Conservation (phyloP, 2,113 vertebrate species). For the Lipophrys pholis region DNA sequence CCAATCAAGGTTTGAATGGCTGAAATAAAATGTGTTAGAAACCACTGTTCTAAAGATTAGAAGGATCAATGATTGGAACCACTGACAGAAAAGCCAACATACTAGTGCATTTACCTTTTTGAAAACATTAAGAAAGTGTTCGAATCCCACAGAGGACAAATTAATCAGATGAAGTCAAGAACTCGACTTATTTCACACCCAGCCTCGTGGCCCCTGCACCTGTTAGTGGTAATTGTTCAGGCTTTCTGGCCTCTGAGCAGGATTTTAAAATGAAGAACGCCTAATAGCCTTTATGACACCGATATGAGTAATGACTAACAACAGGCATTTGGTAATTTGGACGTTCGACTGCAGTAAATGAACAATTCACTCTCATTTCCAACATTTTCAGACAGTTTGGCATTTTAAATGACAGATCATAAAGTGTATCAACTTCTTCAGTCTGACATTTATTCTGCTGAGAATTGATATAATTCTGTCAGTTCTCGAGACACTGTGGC, state of each 20-base stretch:
- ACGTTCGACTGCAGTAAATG: constrained; percentile 2
- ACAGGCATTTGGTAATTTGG: constrained; percentile 8
- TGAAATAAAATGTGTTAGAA: too few species aligned
- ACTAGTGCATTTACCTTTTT: too few species aligned
- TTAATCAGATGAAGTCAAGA: background rate
- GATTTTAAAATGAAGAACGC: constrained; percentile 34
- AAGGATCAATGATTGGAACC: too few species aligned
- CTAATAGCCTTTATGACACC: constrained; percentile 32
- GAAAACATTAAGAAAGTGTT: background rate
- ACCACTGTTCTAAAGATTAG: too few species aligned
- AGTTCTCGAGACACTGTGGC: background rate
- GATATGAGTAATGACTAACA: constrained; percentile 26
- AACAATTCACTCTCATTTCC: background rate
- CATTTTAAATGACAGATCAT: constrained; percentile 7
- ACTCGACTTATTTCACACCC: constrained; percentile 15
- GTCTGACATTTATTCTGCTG: background rate
- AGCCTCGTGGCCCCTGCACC: constrained; percentile 11
- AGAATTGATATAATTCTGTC: background rate
- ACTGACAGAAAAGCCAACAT: too few species aligned
- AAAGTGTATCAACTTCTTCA: background rate
- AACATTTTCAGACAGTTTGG: constrained; percentile 5
- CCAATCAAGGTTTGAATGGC: too few species aligned
- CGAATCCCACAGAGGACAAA: constrained; percentile 4
- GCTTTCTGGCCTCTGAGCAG: constrained; percentile 36
- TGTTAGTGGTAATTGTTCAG: constrained; percentile 28